phyloP scores from a whole-genome alignment of 1,140 invertebrate genomes.

The Mizuhopecten yessoensis region DNA sequence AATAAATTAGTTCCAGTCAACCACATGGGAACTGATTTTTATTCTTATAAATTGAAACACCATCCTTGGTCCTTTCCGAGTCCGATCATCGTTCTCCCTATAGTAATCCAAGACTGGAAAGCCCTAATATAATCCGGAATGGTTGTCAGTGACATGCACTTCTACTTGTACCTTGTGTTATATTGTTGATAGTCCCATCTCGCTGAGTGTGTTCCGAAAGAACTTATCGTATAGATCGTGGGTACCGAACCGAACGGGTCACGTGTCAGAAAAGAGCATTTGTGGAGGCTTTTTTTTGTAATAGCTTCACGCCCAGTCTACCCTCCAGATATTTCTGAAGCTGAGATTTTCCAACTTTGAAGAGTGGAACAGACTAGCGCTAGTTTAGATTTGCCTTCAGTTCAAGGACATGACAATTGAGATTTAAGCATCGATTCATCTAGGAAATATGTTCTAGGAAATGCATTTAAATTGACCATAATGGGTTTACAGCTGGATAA shows the following conservation, averaged over 20 bases:
- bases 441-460: neutral
- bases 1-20: neutral
- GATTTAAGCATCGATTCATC: neutral
- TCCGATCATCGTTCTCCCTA: neutral
- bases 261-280: too few relatives aligned
- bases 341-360: neutral
- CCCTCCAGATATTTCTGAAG: neutral
- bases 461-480: neutral
- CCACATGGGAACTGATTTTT: neutral
- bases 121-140: neutral
- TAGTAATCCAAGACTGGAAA: neutral
- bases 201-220: too few relatives aligned
- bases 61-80: neutral
- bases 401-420: neutral
- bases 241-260: too few relatives aligned
- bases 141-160: neutral
- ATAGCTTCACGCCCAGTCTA: neutral
- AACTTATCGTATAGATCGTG: too few relatives aligned
- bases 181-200: neutral
- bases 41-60: neutral
- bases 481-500: neutral
- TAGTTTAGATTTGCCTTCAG: neutral
- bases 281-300: neutral
- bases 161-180: neutral
- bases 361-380: neutral